Evolutionary conservation across 2,888 invertebrate species (phyloP).

Genomic region (Lagria hirta): DNA sequence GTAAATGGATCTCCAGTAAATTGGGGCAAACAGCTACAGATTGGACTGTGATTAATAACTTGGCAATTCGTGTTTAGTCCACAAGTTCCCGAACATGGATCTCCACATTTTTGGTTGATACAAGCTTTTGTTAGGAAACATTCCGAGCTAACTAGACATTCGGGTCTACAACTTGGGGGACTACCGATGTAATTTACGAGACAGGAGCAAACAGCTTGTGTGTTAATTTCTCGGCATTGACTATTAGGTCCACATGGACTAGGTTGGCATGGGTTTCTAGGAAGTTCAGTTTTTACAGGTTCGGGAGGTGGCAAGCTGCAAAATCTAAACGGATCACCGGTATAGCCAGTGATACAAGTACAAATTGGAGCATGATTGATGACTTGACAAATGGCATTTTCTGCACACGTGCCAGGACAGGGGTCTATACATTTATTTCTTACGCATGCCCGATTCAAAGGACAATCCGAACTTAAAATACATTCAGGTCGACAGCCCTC

Average conservation of each 20-base stretch:
- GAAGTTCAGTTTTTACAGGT: constrained; percentile 44
- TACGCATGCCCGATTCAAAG: constrained; percentile 57
- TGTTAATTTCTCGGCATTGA: constrained; percentile 74
- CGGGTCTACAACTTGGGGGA: constrained; percentile 80
- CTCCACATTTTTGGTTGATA: constrained; percentile 77
- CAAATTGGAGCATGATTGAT: constrained; percentile 53
- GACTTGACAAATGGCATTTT: constrained; percentile 62
- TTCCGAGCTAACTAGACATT: constrained; percentile 81
- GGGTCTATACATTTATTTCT: constrained; percentile 59
- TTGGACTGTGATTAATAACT: constrained; percentile 79
- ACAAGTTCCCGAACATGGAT: constrained; percentile 81
- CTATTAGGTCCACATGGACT: constrained; percentile 84
- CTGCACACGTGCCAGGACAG: constrained; percentile 63
- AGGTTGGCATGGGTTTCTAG: constrained; percentile 71
- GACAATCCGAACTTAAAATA: constrained; percentile 49
- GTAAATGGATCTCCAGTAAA: constrained; percentile 81
- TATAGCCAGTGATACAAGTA: constrained; percentile 56
- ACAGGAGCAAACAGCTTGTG: constrained; percentile 79
- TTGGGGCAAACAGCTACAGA: constrained; percentile 73
- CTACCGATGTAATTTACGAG: constrained; percentile 69
- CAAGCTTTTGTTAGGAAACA: constrained; percentile 79
- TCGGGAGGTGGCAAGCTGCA: constrained; percentile 46
- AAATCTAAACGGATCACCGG: constrained; percentile 53
- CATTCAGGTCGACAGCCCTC: constrained; percentile 63
- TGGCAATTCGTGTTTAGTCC: constrained; percentile 76